Conservation (phyloP, 2,888 invertebrate genomes). For the Timandra comae region DNA sequence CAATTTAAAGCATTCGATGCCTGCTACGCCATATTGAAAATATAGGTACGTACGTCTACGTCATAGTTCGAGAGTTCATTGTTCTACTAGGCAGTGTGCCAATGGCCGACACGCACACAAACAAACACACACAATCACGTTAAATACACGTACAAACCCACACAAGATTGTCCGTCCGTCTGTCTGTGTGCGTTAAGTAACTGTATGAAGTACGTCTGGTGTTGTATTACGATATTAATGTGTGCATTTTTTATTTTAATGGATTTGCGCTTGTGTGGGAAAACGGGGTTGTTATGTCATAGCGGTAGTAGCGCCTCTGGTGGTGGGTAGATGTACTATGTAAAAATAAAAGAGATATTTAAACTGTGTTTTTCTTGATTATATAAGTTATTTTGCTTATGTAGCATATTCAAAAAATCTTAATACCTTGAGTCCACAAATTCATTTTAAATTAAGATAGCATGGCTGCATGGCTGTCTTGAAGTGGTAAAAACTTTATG, state of each 20-base stretch:
- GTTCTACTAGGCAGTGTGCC: conserved; percentile 74
- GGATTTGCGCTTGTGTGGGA: too few relatives aligned
- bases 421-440: too few relatives aligned
- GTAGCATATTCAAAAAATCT: too few relatives aligned
- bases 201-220: conserved; percentile 5
- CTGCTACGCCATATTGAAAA: conserved; percentile 7
- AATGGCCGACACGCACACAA: conserved; percentile 46
- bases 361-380: too few relatives aligned
- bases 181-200: conserved; percentile 33
- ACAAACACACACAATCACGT: conserved; percentile 26
- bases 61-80: conserved; percentile 64
- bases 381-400: too few relatives aligned
- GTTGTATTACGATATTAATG: neutral
- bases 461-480: too few relatives aligned
- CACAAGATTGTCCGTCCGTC: too few relatives aligned
- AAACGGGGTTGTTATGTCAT: conserved; percentile 33
- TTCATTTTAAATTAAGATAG: too few relatives aligned
- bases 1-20: too few relatives aligned
- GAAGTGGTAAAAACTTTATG: too few relatives aligned
- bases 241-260: conserved; percentile 27
- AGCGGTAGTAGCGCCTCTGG: conserved; percentile 26
- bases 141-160: conserved; percentile 20
- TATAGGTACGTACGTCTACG: conserved; percentile 46
- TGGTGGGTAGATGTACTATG: conserved; percentile 38
- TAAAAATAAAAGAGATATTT: too few relatives aligned